Percentiles rank a stretch among this genome's conserved stretches.
Conservation (phyloP, 30 jellyfish, hydroid and myxozoan genomes). For the Turritopsis dohrnii region DNA sequence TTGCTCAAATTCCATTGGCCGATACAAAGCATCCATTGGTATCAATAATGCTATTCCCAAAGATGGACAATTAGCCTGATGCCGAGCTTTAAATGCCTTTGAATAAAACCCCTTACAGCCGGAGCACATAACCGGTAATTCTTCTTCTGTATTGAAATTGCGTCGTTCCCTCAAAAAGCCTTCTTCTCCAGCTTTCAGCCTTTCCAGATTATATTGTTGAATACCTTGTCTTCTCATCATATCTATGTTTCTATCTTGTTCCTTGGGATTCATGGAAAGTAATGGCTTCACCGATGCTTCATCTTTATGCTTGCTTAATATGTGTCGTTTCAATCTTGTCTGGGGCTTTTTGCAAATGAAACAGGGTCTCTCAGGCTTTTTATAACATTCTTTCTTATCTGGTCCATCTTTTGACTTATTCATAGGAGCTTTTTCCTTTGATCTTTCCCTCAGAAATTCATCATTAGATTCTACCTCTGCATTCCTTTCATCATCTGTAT, state of each 20-base stretch:
- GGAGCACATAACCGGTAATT: slow-evolving; percentile 18
- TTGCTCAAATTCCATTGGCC: neutral
- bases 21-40: neutral
- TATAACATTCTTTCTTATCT: neutral
- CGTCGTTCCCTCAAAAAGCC: slow-evolving; percentile 24
- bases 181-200: neutral
- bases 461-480: neutral
- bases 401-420: neutral
- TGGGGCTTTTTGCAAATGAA: slow-evolving; percentile 11
- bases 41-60: too few species aligned
- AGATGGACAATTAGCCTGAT: slow-evolving; percentile 20
- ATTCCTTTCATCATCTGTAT: neutral
- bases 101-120: slow-evolving; percentile 25
- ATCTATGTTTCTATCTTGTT: slow-evolving; percentile 19
- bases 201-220: neutral
- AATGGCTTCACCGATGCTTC: slow-evolving; percentile 8
- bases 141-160: neutral
- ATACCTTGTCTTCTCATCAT: slow-evolving; percentile 3
- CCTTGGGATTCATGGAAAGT: slow-evolving; percentile 7
- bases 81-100: slow-evolving; percentile 12
- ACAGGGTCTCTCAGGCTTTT: slow-evolving; percentile 33
- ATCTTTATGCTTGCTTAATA: neutral
- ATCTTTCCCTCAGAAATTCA: too few species aligned
- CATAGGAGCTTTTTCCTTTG: neutral
- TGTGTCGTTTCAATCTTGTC: slow-evolving; percentile 10